phyloP scores from a whole-genome alignment of 1,140 invertebrate genomes.

The Drosophila obscura region DNA sequence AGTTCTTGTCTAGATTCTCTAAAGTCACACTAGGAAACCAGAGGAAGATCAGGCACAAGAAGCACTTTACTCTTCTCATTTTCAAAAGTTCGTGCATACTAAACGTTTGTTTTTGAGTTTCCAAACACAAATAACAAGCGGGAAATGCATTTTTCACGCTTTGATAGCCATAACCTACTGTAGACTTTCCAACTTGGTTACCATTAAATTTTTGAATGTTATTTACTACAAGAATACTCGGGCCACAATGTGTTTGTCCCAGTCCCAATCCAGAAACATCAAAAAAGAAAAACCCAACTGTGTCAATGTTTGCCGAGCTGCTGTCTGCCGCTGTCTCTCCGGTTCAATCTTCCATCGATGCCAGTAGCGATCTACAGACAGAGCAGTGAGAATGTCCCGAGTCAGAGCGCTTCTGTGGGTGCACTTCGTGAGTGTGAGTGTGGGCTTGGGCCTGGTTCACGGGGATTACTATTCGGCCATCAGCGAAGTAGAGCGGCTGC shows the following conservation, averaged over 20 bases:
- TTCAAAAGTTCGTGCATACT: not conserved
- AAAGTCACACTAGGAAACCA: not conserved
- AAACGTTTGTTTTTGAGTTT: too few relatives aligned
- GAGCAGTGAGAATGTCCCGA: conserved; percentile 44
- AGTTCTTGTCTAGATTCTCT: not conserved
- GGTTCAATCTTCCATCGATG: not conserved
- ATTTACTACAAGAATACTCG: too few relatives aligned
- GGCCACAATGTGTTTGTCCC: not conserved
- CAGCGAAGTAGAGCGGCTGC: conserved; percentile 23
- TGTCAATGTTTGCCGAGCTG: conserved; percentile 52
- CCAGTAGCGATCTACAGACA: conserved; percentile 33
- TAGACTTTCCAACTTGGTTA: not conserved
- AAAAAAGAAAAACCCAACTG: conserved; percentile 37
- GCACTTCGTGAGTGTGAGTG: conserved; percentile 1
- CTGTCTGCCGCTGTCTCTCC: not conserved
- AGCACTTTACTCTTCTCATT: not conserved
- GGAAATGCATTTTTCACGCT: too few relatives aligned
- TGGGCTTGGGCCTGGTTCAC: not conserved
- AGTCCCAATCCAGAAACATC: conserved; percentile 3
- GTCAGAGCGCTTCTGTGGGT: not conserved
- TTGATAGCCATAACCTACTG: too few relatives aligned
- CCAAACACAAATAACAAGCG: too few relatives aligned
- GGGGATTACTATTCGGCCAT: conserved; percentile 49
- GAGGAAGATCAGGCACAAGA: not conserved
- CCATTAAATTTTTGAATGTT: not conserved